Percentiles rank a stretch among this genome's conserved stretches.
These are phyloP conservation scores for Peribatodes rhomboidaria DNA, from an alignment of 2,888 invertebrate species.

Conservation along the genomic window DNA sequence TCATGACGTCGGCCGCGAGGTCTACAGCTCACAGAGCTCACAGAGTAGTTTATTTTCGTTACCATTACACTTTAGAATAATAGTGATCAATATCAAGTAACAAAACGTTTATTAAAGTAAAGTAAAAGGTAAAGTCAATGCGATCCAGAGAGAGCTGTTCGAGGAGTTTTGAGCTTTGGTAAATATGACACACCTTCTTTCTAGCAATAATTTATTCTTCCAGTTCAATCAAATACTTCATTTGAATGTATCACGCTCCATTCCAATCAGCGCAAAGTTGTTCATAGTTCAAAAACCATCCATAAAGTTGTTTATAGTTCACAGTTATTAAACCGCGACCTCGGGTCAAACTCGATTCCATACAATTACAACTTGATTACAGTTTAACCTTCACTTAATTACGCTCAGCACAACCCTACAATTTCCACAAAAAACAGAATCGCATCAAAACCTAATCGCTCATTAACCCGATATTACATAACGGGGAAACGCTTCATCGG, in stretches of 20 bases:
- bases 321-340: slow-evolving; percentile 70
- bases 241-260: slow-evolving; percentile 6
- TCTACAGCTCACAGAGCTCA: too few relatives aligned
- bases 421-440: slow-evolving; percentile 42
- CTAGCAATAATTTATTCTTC: background rate
- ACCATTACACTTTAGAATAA: too few relatives aligned
- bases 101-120: too few relatives aligned
- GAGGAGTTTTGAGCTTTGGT: too few relatives aligned
- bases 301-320: slow-evolving; percentile 58
- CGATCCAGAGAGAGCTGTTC: too few relatives aligned
- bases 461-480: slow-evolving; percentile 42
- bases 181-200: background rate
- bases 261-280: too few relatives aligned
- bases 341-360: slow-evolving; percentile 65
- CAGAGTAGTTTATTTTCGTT: too few relatives aligned
- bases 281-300: too few relatives aligned
- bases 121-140: too few relatives aligned
- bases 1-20: too few relatives aligned
- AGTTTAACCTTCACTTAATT: slow-evolving; percentile 73
- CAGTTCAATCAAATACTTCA: background rate
- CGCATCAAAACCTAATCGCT: slow-evolving; percentile 33
- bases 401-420: slow-evolving; percentile 54
- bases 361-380: slow-evolving; percentile 75
- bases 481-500: slow-evolving; percentile 55
- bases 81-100: too few relatives aligned